A percentile compares a stretch with the other conserved stretches of the same genome.
Evolutionary conservation across 37 sponge, comb jelly and placozoan species (phyloP).

Genomic region (Tethya wilhelma): DNA sequence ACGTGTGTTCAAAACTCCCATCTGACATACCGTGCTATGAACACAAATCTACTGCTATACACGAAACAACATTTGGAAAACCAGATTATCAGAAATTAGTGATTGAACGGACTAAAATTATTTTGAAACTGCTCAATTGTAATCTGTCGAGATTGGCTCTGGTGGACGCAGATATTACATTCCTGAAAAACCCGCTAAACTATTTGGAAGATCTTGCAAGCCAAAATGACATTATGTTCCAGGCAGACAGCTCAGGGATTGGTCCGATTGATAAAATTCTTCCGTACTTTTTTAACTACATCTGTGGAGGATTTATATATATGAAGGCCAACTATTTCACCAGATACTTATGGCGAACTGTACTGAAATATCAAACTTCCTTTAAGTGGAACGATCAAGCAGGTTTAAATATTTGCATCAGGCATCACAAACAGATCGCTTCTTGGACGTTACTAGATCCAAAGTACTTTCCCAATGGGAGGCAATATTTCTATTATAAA

Average conservation of each 20-base stretch:
- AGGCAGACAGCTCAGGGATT: conserved; percentile 47
- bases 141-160: conserved; percentile 8
- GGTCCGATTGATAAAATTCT: conserved; percentile 28
- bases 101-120: conserved; percentile 47
- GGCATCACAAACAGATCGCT: conserved; percentile 30
- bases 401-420: conserved; percentile 65
- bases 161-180: conserved; percentile 47
- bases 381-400: too few relatives aligned
- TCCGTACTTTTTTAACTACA: conserved; percentile 42
- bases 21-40: conserved; percentile 34
- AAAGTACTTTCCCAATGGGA: conserved; percentile 56
- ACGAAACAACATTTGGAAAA: conserved; percentile 34
- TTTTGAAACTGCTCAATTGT: conserved; percentile 38
- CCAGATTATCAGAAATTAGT: conserved; percentile 43
- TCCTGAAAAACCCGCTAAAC: conserved; percentile 35
- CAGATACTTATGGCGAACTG: too few relatives aligned
- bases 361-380: conserved; percentile 38
- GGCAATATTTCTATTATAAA: conserved; percentile 32
- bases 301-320: conserved; percentile 61
- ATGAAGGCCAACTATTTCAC: too few relatives aligned
- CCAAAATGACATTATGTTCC: conserved; percentile 43
- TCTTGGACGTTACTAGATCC: conserved; percentile 30
- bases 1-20: conserved; percentile 28
- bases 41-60: not conserved
- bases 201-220: not conserved